Base-by-base conservation (phyloP, 1,140 invertebrate species). In the Micrasema minimum region DNA sequence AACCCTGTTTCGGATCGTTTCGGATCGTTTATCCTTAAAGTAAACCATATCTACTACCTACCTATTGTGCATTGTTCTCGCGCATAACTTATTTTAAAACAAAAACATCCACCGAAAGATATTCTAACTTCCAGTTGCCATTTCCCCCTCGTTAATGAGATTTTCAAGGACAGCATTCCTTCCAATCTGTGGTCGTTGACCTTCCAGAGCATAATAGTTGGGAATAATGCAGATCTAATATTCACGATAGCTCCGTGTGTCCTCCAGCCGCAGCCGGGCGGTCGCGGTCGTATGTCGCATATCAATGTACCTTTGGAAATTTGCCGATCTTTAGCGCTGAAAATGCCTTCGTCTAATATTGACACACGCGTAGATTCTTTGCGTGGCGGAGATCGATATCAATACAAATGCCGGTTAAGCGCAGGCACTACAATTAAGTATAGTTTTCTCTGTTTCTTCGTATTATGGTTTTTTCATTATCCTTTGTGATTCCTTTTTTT, bases 371-470 rank as follows among this genome's bases (percentile, higher is more conserved):
- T 12, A 18, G 55, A n/a, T 22, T 59, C 55, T 16, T 59, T 38
- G 55, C 38, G 14, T 18, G 16, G 31, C 2, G 5, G 35, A 59
- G 55, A 59, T 38, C 55, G 55, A 59, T 59, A 41, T 59, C 55
- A 38, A 38, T 38, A 5, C 14, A 1, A 6, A n/a, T 41, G 55
- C 26, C 26, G 26, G 10, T 57, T 12, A 26, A 2, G 14, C 9
- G 38, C 55, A 12, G 50, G 12, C 10, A 3, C 11, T n/a, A 16
- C 12, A 31, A 7, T n/a, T n/a, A 12, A 1, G 22, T 11, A 22
- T 14, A 11, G 16, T 48, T 6, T 48, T 48, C 14, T n/a, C 14
- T 11, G 11, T n/a, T 16, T 43, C 2, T 5, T 43, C 11, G 14
- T 16, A 43, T n/a, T 43, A 5, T 43, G 3, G 41, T 16, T 2